Evolutionary conservation across 1,140 invertebrate species (phyloP).

Genomic region (Leucophenga varia): DNA sequence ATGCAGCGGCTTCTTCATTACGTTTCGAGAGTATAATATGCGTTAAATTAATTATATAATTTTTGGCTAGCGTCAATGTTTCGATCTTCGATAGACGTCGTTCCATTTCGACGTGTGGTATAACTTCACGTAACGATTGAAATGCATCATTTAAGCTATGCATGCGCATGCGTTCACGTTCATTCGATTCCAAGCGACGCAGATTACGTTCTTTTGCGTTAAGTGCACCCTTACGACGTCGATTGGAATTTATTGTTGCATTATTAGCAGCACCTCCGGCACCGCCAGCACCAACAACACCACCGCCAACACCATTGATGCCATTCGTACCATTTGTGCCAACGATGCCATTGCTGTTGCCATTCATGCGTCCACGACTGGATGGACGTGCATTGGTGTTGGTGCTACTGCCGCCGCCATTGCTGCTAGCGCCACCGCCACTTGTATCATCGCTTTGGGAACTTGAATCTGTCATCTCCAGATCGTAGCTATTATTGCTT

Average conservation of each 20-base stretch:
- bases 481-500: constrained; percentile 54
- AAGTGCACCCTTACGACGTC: constrained; percentile 69
- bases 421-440: constrained; percentile 53
- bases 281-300: neutral
- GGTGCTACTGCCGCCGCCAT: constrained; percentile 40
- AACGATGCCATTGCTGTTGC: constrained; percentile 14
- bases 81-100: constrained; percentile 85
- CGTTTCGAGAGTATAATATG: constrained; percentile 71
- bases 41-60: constrained; percentile 87
- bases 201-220: constrained; percentile 79
- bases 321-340: neutral
- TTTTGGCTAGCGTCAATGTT: constrained; percentile 83
- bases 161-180: constrained; percentile 85
- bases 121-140: constrained; percentile 79
- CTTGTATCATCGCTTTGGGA: constrained; percentile 56
- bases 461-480: constrained; percentile 56
- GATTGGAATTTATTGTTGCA: constrained; percentile 31
- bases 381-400: constrained; percentile 29
- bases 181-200: constrained; percentile 81
- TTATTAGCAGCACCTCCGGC: constrained; percentile 12
- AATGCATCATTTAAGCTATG: constrained; percentile 87
- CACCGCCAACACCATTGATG: neutral
- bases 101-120: constrained; percentile 84
- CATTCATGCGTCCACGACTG: constrained; percentile 31
- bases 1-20: constrained; percentile 52